phyloP scores from a whole-genome alignment of 2,113 vertebrate genomes.

The Salvator merianae region DNA sequence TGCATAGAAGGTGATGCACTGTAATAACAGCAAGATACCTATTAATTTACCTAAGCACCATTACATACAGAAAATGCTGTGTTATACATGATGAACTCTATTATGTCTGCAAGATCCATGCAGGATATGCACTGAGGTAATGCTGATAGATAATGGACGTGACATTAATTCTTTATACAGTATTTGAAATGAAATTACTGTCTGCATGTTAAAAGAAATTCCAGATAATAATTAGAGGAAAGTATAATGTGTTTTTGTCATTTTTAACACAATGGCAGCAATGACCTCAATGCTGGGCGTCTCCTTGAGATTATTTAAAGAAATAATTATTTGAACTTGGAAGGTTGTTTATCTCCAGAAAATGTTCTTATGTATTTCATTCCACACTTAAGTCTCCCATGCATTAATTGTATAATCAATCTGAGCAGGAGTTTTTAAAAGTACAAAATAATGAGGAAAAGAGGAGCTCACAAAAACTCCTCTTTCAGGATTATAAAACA shows the following conservation, averaged over 20 bases:
- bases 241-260: constrained; percentile 24
- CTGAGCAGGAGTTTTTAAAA: constrained; percentile 59
- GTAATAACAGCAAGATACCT: background rate
- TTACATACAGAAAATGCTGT: constrained; percentile 16
- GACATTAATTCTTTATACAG: constrained; percentile 20
- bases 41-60: constrained; percentile 17
- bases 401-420: constrained; percentile 67
- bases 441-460: constrained; percentile 28
- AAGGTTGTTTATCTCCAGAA: constrained; percentile 64
- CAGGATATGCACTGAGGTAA: constrained; percentile 35
- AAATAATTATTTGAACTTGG: constrained; percentile 67
- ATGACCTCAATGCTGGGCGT: constrained; percentile 60
- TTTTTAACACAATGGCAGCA: constrained; percentile 57
- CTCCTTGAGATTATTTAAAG: constrained; percentile 65
- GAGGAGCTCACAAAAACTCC: constrained; percentile 2
- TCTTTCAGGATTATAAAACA: constrained; percentile 30
- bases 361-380: constrained; percentile 66
- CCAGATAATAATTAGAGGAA: background rate
- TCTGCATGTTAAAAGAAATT: constrained; percentile 28
- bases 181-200: background rate
- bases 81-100: constrained; percentile 40
- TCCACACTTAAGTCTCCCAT: constrained; percentile 70
- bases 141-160: constrained; percentile 10
- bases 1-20: constrained; percentile 44
- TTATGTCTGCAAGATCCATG: constrained; percentile 45